Evolutionary conservation across 2,113 vertebrate genomes (phyloP).

Genomic region (Lycaon pictus): DNA sequence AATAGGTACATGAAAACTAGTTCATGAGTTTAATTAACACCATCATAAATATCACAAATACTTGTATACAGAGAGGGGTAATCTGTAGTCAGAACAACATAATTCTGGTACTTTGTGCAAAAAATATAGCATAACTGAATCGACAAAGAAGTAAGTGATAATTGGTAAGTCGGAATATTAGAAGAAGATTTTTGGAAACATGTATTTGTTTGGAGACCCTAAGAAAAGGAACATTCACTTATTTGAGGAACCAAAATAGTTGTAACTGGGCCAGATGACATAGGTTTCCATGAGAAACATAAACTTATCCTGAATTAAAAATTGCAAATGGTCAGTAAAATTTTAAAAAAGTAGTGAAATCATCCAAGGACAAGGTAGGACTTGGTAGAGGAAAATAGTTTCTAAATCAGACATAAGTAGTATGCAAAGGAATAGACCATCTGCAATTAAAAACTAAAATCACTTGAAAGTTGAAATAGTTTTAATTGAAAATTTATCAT

Average conservation of each 20-base stretch:
- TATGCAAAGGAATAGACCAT: neutral
- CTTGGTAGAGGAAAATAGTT: neutral
- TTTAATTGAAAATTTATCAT: neutral
- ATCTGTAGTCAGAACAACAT: conserved; percentile 7
- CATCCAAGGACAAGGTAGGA: neutral
- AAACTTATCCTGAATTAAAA: conserved; percentile 52
- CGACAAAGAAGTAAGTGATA: neutral
- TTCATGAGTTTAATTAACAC: conserved; percentile 23
- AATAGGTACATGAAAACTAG: neutral
- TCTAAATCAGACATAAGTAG: neutral
- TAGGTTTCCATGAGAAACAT: conserved; percentile 40
- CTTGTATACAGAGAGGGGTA: neutral
- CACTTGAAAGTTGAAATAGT: neutral
- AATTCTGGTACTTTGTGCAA: conserved; percentile 22
- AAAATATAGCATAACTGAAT: conserved; percentile 12
- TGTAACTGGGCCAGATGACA: neutral
- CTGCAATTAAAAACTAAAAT: neutral
- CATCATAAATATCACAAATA: neutral
- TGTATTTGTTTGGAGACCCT: neutral
- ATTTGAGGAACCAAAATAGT: neutral
- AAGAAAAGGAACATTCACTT: neutral
- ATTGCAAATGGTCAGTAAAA: neutral
- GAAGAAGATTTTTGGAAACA: conserved; percentile 2
- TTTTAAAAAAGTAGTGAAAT: neutral
- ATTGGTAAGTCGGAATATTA: neutral